Conservation (phyloP, 2,888 invertebrate genomes). For the Ormyrus thymus region DNA sequence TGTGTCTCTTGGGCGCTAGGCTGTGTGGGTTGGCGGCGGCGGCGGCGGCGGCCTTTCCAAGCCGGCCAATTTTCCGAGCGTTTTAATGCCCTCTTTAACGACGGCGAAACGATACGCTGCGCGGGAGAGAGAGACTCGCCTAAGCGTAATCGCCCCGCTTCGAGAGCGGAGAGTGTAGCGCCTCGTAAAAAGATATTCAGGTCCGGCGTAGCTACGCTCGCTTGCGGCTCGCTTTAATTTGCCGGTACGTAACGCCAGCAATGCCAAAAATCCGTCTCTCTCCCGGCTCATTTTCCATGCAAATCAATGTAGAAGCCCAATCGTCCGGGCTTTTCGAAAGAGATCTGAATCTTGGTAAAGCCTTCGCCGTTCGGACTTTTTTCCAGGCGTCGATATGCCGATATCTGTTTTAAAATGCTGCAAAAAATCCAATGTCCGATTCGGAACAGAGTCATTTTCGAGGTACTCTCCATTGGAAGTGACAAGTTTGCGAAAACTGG, state of each 20-base stretch:
- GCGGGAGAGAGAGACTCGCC: too few species aligned
- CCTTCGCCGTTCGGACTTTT: too few species aligned
- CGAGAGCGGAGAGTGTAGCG: conserved; percentile 37
- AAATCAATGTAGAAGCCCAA: too few species aligned
- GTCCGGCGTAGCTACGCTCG: not conserved
- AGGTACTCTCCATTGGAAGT: too few species aligned
- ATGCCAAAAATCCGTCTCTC: conserved; percentile 34
- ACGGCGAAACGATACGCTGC: conserved; percentile 9
- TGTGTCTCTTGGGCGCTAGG: not conserved
- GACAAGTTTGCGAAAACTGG: too few species aligned
- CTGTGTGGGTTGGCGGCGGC: conserved; percentile 20
- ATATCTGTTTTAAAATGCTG: too few species aligned
- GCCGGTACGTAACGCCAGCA: conserved; percentile 13
- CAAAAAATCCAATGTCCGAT: too few species aligned
- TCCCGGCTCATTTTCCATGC: not conserved
- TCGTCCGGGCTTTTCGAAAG: not conserved
- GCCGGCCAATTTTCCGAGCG: conserved; percentile 37
- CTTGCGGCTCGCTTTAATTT: conserved; percentile 27
- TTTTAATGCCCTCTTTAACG: conserved; percentile 48
- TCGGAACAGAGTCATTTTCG: not conserved
- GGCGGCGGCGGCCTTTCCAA: conserved; percentile 7
- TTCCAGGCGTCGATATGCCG: too few species aligned
- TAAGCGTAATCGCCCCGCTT: conserved; percentile 5
- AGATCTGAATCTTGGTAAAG: not conserved
- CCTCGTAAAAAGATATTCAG: conserved; percentile 50